Conservation (phyloP, 1,140 invertebrate genomes). For the Cephus cinctus region DNA sequence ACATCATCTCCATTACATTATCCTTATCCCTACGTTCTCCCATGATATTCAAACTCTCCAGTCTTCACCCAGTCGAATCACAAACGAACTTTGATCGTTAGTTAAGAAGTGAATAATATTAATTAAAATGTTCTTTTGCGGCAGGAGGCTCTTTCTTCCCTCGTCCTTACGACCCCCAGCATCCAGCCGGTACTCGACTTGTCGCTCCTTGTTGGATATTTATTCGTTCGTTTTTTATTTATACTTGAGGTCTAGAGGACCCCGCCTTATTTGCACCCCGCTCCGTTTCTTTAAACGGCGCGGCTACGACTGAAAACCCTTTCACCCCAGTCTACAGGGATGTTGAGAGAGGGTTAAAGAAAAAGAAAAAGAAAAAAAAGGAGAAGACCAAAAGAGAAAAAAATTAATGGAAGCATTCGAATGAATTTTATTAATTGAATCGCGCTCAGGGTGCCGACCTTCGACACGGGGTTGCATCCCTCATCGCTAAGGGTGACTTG, state of each 20-base stretch:
- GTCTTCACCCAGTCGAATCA: slow-evolving; percentile 2
- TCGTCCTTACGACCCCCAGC: slow-evolving; percentile 21
- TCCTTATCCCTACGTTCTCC: too few relatives aligned
- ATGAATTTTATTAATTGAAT: slow-evolving; percentile 55
- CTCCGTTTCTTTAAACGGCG: slow-evolving; percentile 42
- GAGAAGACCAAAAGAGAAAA: slow-evolving; percentile 27
- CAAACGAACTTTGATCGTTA: slow-evolving; percentile 44
- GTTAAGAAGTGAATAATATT: slow-evolving; percentile 53
- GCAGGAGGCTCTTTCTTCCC: slow-evolving; percentile 31
- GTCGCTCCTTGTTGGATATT: slow-evolving; percentile 50
- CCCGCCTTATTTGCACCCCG: slow-evolving; percentile 47
- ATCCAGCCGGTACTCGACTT: slow-evolving; percentile 39
- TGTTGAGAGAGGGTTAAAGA: too few relatives aligned
- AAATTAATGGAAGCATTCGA: slow-evolving; percentile 50
- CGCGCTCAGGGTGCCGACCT: slow-evolving; percentile 22
- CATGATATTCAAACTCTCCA: background rate
- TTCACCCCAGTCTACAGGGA: too few relatives aligned
- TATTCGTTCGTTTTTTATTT: slow-evolving; percentile 54
- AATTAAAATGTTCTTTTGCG: slow-evolving; percentile 52
- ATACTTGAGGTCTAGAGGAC: slow-evolving; percentile 44
- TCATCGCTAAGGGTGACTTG: too few relatives aligned
- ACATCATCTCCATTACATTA: too few relatives aligned
- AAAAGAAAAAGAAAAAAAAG: slow-evolving; percentile 4
- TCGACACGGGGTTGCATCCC: too few relatives aligned
- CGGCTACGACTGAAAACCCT: slow-evolving; percentile 24